Evolutionary conservation across 1,140 invertebrate species (phyloP).

Genomic region (Geopemphigus sp.): DNA sequence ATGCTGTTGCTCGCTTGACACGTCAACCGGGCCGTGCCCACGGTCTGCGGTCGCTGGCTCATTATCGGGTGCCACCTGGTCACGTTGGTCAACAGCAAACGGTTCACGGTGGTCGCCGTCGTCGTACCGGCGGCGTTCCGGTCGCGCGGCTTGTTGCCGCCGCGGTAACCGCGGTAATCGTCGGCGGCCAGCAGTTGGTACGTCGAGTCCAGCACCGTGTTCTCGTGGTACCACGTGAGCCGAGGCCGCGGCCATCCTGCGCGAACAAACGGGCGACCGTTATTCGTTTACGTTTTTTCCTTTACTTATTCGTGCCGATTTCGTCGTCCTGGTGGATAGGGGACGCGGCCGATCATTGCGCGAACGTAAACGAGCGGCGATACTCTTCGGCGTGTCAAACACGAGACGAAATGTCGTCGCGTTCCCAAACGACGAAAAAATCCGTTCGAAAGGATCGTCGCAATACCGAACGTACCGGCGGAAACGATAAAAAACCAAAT

Average conservation of each 20-base stretch:
- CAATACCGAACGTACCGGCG: no score
- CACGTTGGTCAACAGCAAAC: conserved; percentile 1
- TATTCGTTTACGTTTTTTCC: no score
- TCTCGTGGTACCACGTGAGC: conserved; percentile 82
- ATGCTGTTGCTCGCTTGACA: conserved; percentile 83
- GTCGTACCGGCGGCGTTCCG: not conserved
- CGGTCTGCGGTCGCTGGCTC: conserved; percentile 54
- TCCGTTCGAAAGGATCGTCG: no score
- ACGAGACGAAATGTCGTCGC: no score
- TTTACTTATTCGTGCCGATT: no score
- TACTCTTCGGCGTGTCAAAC: no score
- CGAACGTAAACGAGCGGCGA: no score
- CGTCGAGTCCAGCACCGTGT: conserved; percentile 65
- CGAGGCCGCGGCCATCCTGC: conserved; percentile 77
- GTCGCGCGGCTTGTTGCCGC: not conserved
- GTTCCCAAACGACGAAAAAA: no score
- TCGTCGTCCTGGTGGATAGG: no score
- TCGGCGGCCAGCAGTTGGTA: conserved; percentile 56
- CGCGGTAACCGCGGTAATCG: conserved; percentile 61
- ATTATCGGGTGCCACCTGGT: conserved; percentile 21
- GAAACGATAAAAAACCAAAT: no score
- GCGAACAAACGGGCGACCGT: conserved; percentile 51
- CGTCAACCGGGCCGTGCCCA: conserved; percentile 73
- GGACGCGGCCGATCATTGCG: no score
- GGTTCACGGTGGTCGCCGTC: conserved; percentile 4